Evolutionary conservation across 2,797 vertebrate species (phyloP), one percentile per base, ranked within the genome.

Genomic region (Streptopelia turtur): DNA sequence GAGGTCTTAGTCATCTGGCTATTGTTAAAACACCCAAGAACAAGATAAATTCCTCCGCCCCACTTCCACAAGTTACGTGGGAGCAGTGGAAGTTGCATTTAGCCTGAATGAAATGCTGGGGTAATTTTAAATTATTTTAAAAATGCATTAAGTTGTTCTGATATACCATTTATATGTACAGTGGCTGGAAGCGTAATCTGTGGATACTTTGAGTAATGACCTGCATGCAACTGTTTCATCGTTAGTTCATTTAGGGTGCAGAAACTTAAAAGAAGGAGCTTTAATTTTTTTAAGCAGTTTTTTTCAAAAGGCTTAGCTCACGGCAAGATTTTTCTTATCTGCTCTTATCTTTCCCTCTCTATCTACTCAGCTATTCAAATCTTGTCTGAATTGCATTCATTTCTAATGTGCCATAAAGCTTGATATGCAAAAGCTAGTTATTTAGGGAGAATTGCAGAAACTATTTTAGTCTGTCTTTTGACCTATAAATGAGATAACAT

Each of bases 391-490:
- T 86, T 93, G 56, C 90, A 55, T 90, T 93, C 18, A 66, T 84
- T 93, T 94, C 63, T 93, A 93, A 91, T 52, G 43, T 87, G 87
- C 72, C 80, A 69, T 94, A 89, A 89, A 93, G 91, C 39, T 64
- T 88, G 81, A 92, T 96, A 85, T 45, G 82, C 37, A 87, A 89
- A 94, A 92, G 33, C 78, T 83, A 61, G 93, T 83, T 95, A 96
- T 91, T 94, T 95, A 94, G 83, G 83, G 79, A 92, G 91, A 92
- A 87, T 28, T 80, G 53, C 81, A 75, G 91, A 65, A 93, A 92
- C 87, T 96, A 91, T 96, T 94, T 96, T 85, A 91, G 94, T 93
- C 87, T 55, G n/a, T 82, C 84, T 92, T 95, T 94, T 95, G 89
- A 93, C 94, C 93, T 94, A 69, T 89, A 93, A 96, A 93, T 69